A percentile compares a stretch with the other conserved stretches of the same genome.
Evolutionary conservation across 2,888 invertebrate genomes (phyloP).

Genomic region (Mythimna pallens): DNA sequence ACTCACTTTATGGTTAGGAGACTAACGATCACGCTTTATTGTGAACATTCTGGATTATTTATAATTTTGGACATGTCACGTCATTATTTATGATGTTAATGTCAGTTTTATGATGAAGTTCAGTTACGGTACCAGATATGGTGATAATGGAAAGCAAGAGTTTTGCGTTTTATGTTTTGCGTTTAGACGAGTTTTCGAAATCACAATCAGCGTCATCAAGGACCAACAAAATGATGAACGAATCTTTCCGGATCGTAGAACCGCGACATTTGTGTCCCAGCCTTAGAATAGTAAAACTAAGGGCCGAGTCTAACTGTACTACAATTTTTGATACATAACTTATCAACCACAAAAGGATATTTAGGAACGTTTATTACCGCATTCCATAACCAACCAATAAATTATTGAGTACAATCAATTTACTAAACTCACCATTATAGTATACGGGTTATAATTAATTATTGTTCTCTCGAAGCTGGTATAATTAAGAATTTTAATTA

Average conservation of each 20-base stretch:
- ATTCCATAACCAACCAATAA: slow-evolving; percentile 63
- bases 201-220: background rate
- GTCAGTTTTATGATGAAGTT: slow-evolving; percentile 20
- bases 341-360: slow-evolving; percentile 19
- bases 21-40: slow-evolving; percentile 49
- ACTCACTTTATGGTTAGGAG: slow-evolving; percentile 59
- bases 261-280: background rate
- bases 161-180: background rate
- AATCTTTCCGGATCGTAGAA: background rate
- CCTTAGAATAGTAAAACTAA: background rate
- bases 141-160: background rate
- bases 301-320: background rate
- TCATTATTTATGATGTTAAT: slow-evolving; percentile 21
- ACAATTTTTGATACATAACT: slow-evolving; percentile 24
- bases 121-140: background rate
- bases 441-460: slow-evolving; percentile 73
- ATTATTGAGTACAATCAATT: slow-evolving; percentile 72
- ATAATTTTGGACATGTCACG: slow-evolving; percentile 30
- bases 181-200: slow-evolving; percentile 3
- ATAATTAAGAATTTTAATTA: slow-evolving; percentile 75
- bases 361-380: slow-evolving; percentile 36
- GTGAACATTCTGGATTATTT: slow-evolving; percentile 42
- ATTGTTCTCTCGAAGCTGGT: slow-evolving; percentile 63
- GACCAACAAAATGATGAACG: background rate
- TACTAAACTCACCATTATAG: slow-evolving; percentile 67